phyloP scores from a whole-genome alignment of 37 sponge, comb jelly and placozoan genomes.

The Crambe crambe region DNA sequence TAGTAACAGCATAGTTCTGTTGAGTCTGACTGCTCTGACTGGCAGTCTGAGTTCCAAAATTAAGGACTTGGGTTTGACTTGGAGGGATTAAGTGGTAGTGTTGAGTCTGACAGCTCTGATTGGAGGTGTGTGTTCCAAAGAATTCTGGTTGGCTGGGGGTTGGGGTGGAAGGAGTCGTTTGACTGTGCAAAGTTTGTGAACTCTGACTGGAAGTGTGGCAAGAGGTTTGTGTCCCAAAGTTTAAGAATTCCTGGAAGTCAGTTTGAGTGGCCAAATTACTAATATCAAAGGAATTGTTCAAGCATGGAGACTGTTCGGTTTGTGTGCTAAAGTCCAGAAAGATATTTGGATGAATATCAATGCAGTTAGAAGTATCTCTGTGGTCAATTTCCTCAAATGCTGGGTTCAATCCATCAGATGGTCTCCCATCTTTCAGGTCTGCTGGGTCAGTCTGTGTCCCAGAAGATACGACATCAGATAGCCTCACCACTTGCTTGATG shows the following conservation, averaged over 20 bases:
- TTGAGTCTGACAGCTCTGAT: too few species aligned
- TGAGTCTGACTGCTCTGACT: not conserved
- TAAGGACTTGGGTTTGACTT: too few species aligned
- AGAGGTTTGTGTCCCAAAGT: conserved; percentile 60
- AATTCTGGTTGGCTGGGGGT: too few species aligned
- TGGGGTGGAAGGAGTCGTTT: too few species aligned
- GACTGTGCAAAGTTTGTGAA: not conserved
- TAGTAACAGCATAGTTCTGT: not conserved
- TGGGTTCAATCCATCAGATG: not conserved
- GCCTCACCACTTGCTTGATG: conserved; percentile 11
- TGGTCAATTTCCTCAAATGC: not conserved
- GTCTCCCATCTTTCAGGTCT: not conserved
- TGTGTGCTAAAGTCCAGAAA: not conserved
- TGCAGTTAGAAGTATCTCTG: not conserved
- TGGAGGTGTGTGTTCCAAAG: too few species aligned
- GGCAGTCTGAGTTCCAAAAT: not conserved
- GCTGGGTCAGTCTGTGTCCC: conserved; percentile 5
- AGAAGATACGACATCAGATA: not conserved
- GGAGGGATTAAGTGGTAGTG: too few species aligned
- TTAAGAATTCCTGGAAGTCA: not conserved
- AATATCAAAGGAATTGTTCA: not conserved
- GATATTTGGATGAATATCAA: not conserved
- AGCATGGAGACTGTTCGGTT: not conserved
- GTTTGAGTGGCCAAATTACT: conserved; percentile 38
- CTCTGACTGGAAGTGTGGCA: not conserved